Evolutionary conservation across 2,797 vertebrate species (phyloP).

Genomic region (Ciconia nigra): DNA sequence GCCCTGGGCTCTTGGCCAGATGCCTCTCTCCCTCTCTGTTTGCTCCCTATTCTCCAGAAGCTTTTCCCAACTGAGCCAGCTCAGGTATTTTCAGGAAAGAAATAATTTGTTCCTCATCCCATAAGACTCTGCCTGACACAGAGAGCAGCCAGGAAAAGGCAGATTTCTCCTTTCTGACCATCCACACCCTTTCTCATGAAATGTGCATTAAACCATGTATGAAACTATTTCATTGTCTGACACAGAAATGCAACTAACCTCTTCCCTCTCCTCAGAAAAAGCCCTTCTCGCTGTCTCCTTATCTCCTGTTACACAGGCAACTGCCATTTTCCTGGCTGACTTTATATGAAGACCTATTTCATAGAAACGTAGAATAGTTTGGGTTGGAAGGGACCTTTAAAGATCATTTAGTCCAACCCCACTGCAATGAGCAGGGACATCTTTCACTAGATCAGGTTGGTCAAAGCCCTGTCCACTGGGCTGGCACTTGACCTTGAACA

Average conservation of each 20-base stretch:
- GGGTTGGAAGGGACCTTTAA: neutral
- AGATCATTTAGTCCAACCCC: neutral
- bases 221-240: neutral
- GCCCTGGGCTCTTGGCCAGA: slow-evolving; percentile 15
- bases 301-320: neutral
- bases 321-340: neutral
- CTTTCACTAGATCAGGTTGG: neutral
- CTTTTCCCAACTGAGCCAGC: neutral
- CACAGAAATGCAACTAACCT: neutral
- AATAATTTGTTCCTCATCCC: neutral
- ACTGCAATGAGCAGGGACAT: neutral
- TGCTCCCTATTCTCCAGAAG: neutral
- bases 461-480: neutral
- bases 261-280: neutral
- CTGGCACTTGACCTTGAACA: neutral
- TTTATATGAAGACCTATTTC: neutral
- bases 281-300: neutral
- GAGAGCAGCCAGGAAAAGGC: neutral
- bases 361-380: neutral
- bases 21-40: neutral
- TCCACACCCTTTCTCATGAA: neutral
- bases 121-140: neutral
- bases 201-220: neutral
- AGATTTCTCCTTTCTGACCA: neutral
- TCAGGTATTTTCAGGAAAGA: neutral